Evolutionary conservation across 1,140 invertebrate species (phyloP), one percentile per base, ranked within the genome.

Genomic region (Saccostrea cuccullata): DNA sequence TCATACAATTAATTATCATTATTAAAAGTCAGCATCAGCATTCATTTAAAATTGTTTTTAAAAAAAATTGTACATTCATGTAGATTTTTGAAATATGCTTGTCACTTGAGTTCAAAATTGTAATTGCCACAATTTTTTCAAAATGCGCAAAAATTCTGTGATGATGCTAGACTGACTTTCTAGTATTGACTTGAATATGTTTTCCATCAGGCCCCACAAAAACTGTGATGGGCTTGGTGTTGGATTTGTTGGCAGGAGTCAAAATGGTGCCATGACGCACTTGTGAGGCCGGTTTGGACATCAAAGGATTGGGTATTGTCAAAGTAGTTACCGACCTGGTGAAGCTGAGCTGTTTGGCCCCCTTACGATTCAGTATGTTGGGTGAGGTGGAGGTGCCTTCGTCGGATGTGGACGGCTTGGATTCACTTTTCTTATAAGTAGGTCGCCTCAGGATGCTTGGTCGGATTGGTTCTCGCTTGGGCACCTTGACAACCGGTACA

Each of bases 391-490:
- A 30, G 64, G 82, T 88, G 85, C 84, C 60, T 82, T 55, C 84
- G 73, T 70, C 86, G 55, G 47, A 40, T 82, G 83, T 87, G 13
- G 85, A 83, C 23, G 82, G 26, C 77, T 86, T 85, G 36, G 90
- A 97, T 96, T 97, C 97, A 87, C 97, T 97, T 94, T 97, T 97
- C 94, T 90, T 94, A 55, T 89, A 90, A 64, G 91, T 91, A 26
- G 92, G 89, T 85, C 93, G 92, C 73, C 93, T 91, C 60, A 94
- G 87, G 64, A 94, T 94, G 86, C 94, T 94, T 55, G 94, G 94
- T 58, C 93, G 88, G 26, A 82, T 26, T 60, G 47, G 77, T 82
- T 56, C 67, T 87, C 70, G 56, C 30, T 73, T 58, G 8, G 15
- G 26, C 17, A 55, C 60, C 23, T 23, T 58, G 36, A 82, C n/a